Conservation (phyloP, 2,888 invertebrate genomes). For the Zygaena filipendulae region DNA sequence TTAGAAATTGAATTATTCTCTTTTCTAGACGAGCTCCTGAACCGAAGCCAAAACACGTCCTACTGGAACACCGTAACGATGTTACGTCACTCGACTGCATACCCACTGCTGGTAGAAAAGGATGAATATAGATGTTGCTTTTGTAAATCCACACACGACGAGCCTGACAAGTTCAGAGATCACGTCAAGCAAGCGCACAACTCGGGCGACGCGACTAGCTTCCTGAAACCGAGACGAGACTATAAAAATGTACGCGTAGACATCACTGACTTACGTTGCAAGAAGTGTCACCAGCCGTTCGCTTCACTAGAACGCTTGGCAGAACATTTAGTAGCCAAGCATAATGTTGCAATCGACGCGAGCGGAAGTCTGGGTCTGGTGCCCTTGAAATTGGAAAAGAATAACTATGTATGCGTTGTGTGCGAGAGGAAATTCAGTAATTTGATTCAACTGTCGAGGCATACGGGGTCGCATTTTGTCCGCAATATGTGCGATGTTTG, state of each 20-base stretch:
- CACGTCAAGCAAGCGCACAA: constrained; percentile 48
- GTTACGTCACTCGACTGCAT: constrained; percentile 52
- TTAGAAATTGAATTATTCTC: too few relatives aligned
- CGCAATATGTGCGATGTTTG: constrained; percentile 51
- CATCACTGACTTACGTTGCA: constrained; percentile 41
- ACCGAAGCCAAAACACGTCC: constrained; percentile 18
- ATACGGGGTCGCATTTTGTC: constrained; percentile 45
- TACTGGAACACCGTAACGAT: constrained; percentile 45
- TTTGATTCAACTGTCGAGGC: constrained; percentile 42
- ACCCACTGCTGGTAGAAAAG: constrained; percentile 55
- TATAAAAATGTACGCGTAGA: constrained; percentile 51
- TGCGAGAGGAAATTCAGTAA: constrained; percentile 36
- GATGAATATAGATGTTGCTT: constrained; percentile 22
- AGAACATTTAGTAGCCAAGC: constrained; percentile 32
- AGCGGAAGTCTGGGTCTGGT: constrained; percentile 37
- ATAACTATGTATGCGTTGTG: constrained; percentile 36
- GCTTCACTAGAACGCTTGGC: constrained; percentile 33
- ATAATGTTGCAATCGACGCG: constrained; percentile 31
- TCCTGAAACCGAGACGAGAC: constrained; percentile 8
- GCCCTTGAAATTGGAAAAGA: constrained; percentile 42
- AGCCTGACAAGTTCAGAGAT: constrained; percentile 34
- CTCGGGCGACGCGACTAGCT: constrained; percentile 21
- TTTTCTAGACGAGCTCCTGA: constrained; percentile 17
- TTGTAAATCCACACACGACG: constrained; percentile 26
- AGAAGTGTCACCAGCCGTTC: constrained; percentile 31